Percentiles rank a stretch among this genome's conserved stretches.
phyloP scores from a whole-genome alignment of 2,888 invertebrate genomes.

The Acanthosoma haemorrhoidale region DNA sequence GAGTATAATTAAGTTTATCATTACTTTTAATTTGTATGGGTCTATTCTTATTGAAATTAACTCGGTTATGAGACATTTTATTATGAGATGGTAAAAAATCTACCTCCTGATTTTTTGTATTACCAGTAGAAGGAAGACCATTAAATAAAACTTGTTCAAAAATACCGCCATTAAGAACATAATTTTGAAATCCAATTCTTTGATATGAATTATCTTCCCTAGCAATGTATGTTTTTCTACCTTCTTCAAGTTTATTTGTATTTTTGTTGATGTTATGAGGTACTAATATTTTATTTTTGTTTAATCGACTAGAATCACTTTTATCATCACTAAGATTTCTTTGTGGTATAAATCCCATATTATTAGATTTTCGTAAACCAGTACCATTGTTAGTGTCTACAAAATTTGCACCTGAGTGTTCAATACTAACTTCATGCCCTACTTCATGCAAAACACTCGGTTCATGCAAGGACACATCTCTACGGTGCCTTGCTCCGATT shows the following conservation, averaged over 20 bases:
- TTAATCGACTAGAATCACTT: not conserved
- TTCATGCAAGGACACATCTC: slow-evolving; percentile 61
- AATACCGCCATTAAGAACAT: slow-evolving; percentile 7
- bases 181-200: slow-evolving; percentile 8
- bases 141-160: slow-evolving; percentile 21
- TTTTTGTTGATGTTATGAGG: not conserved
- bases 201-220: not conserved
- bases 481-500: slow-evolving; percentile 54
- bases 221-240: slow-evolving; percentile 21
- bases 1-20: not conserved
- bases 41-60: not conserved
- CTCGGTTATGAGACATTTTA: not conserved
- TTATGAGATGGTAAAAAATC: not conserved
- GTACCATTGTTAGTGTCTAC: slow-evolving; percentile 1
- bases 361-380: not conserved
- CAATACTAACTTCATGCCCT: slow-evolving; percentile 38
- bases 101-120: not conserved
- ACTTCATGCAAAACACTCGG: slow-evolving; percentile 45
- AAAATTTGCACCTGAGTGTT: slow-evolving; percentile 6
- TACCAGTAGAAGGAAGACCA: not conserved
- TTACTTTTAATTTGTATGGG: not conserved
- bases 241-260: slow-evolving; percentile 22
- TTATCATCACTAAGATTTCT: not conserved
- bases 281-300: not conserved
- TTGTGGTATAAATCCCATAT: not conserved